A percentile compares a stretch with the other conserved stretches of the same genome.
Evolutionary conservation across 2,797 vertebrate species (phyloP).

Genomic region (Hafferia zeledoni): DNA sequence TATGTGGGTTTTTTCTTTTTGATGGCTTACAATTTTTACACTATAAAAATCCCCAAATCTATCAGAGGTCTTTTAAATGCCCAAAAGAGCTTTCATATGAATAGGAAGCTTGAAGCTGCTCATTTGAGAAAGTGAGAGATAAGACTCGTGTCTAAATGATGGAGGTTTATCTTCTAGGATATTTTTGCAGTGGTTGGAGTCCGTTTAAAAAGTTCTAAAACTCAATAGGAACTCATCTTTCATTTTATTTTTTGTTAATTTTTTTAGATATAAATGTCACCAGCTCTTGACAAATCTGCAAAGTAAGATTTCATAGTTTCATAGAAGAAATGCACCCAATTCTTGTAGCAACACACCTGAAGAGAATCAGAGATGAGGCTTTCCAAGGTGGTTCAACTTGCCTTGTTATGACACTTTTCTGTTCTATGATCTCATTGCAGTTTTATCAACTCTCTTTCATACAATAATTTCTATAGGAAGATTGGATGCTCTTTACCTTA

Average conservation of each 20-base stretch:
- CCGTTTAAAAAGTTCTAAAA: neutral
- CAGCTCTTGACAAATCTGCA: neutral
- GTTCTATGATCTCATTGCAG: neutral
- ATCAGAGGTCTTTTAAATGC: neutral
- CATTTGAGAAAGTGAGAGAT: neutral
- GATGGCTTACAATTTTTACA: neutral
- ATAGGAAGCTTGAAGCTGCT: neutral
- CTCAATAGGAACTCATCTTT: neutral
- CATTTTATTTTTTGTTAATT: neutral
- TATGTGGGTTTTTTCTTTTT: neutral
- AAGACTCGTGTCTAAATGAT: neutral
- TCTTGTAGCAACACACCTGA: neutral
- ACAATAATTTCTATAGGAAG: neutral
- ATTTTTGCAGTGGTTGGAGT: neutral
- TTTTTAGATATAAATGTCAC: neutral
- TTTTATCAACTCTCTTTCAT: neutral
- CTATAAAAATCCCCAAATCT: neutral
- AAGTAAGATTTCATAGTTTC: neutral
- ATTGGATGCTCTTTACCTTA: neutral
- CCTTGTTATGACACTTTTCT: neutral
- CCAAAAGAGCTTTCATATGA: neutral
- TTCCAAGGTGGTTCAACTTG: neutral
- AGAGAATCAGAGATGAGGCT: neutral
- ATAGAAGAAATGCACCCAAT: neutral
- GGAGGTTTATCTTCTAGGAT: neutral